Conservation (phyloP, 2,113 vertebrate genomes). For the Eclectus roratus region DNA sequence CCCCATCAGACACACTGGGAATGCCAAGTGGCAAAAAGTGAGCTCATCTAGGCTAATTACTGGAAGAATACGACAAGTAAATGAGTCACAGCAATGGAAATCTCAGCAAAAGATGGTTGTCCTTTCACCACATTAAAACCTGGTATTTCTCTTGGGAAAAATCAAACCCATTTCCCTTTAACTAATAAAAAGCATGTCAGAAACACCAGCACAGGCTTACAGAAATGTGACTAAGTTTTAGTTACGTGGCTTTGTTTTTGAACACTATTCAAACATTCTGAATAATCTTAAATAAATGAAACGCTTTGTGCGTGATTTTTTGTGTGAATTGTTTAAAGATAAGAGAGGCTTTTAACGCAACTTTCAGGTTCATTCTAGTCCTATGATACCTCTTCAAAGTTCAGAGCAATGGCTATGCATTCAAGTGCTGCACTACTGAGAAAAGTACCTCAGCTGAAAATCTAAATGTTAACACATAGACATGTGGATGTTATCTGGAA, state of each 20-base stretch:
- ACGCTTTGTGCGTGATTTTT: neutral
- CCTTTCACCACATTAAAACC: neutral
- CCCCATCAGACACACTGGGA: neutral
- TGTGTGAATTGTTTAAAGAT: constrained; percentile 14
- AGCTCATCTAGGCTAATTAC: neutral
- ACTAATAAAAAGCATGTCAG: neutral
- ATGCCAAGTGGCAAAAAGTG: constrained; percentile 1
- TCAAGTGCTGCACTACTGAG: constrained; percentile 28
- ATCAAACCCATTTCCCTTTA: neutral
- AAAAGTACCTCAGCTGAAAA: constrained; percentile 35
- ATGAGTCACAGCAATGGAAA: neutral
- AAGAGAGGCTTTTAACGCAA: constrained; percentile 26
- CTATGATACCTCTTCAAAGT: neutral
- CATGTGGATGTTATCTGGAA: neutral
- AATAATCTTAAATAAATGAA: constrained; percentile 44
- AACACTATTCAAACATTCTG: neutral
- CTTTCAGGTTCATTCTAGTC: neutral
- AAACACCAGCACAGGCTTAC: neutral
- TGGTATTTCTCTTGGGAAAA: neutral
- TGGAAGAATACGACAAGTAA: neutral
- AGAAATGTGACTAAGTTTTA: neutral
- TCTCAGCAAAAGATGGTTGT: neutral
- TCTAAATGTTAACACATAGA: constrained; percentile 1
- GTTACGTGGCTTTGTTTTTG: neutral
- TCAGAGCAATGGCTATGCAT: neutral